These are phyloP conservation scores for Geotrypetes seraphini DNA, from an alignment of 2,797 vertebrate species.

Conservation along the genomic window DNA sequence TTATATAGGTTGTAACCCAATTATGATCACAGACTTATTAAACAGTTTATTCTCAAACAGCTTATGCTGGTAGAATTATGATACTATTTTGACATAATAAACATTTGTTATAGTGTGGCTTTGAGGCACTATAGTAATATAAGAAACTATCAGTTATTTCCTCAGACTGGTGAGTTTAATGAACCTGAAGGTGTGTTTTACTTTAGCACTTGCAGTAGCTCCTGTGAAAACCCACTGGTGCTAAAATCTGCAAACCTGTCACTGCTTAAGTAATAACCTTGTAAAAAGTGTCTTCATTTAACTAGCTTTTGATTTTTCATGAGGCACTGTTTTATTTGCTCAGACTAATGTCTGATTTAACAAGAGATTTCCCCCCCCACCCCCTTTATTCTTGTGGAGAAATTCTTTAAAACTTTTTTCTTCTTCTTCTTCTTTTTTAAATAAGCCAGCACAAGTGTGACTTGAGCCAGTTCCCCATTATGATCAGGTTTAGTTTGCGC, in stretches of 20 bases:
- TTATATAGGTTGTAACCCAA: constrained; percentile 18
- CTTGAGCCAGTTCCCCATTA: no score
- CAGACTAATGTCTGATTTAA: no score
- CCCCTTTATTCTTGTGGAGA: no score
- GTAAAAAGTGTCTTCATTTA: constrained; percentile 73
- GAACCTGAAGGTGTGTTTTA: constrained; percentile 86
- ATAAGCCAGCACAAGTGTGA: no score
- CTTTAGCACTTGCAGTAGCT: constrained; percentile 77
- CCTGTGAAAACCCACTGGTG: constrained; percentile 70
- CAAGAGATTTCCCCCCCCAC: no score
- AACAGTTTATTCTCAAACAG: constrained; percentile 34
- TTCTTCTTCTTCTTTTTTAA: no score
- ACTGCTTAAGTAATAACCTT: constrained; percentile 68
- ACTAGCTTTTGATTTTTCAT: constrained; percentile 56
- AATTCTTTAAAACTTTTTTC: no score
- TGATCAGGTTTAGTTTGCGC: no score
- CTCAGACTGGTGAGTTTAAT: constrained; percentile 70
- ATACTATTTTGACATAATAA: constrained; percentile 52
- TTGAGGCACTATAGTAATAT: constrained; percentile 55
- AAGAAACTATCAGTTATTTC: constrained; percentile 66
- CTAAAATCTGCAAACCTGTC: constrained; percentile 81
- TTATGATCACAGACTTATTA: constrained; percentile 23
- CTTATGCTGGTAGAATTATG: constrained; percentile 48
- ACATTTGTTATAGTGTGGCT: constrained; percentile 55
- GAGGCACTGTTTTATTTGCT: constrained; percentile 58